Conservation (phyloP, 92 coral and sea anemone species). For the Porites divaricata region DNA sequence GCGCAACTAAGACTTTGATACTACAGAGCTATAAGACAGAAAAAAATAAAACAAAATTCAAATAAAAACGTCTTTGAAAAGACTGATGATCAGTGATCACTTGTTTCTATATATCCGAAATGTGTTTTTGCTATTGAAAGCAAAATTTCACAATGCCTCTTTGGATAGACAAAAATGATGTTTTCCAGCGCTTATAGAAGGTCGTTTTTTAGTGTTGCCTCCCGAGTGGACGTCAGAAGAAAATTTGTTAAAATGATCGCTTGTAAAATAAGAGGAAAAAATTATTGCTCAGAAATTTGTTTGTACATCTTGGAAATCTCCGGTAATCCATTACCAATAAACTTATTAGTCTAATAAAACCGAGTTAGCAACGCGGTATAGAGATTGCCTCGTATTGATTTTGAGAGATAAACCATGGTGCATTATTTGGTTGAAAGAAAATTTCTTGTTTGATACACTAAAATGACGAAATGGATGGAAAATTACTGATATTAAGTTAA, state of each 20-base stretch:
- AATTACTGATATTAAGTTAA: conserved; percentile 76
- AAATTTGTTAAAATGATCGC: not conserved
- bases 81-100: not conserved
- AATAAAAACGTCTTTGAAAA: not conserved
- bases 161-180: no score
- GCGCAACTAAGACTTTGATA: conserved; percentile 29
- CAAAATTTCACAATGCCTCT: no score
- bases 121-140: no score
- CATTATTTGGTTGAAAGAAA: conserved; percentile 29
- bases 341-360: conserved; percentile 31
- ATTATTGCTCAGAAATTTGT: conserved; percentile 43
- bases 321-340: conserved; percentile 31
- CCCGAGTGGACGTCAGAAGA: not conserved
- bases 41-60: conserved; percentile 15
- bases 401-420: conserved; percentile 32
- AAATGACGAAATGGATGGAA: conserved; percentile 81
- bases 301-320: conserved; percentile 28
- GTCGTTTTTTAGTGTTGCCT: not conserved
- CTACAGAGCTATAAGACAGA: conserved; percentile 17
- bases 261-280: not conserved
- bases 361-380: conserved; percentile 43
- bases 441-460: conserved; percentile 63
- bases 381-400: conserved; percentile 25
- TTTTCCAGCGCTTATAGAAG: not conserved
- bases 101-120: no score